Percentiles rank a stretch among this genome's conserved stretches.
Conservation (phyloP, 2,113 vertebrate species). For the Globicephala melas region DNA sequence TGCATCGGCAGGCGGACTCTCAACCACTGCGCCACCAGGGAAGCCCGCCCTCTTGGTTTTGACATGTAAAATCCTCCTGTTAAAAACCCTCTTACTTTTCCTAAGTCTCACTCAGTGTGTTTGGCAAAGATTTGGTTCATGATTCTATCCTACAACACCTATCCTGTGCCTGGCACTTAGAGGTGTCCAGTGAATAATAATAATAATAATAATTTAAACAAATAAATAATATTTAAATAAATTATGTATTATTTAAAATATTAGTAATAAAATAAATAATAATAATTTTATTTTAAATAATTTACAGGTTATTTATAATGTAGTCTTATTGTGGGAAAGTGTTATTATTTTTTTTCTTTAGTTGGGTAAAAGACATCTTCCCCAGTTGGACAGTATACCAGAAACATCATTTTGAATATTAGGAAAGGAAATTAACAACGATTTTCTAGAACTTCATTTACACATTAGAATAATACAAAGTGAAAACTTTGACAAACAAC, state of each 20-base stretch:
- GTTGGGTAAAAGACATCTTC: background rate
- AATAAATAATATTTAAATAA: no score
- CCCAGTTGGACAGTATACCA: background rate
- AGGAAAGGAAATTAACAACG: background rate
- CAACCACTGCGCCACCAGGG: no score
- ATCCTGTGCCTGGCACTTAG: background rate
- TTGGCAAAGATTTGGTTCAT: background rate
- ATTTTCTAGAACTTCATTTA: constrained; percentile 11
- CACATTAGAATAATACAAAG: background rate
- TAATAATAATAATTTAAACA: background rate
- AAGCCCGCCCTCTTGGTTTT: background rate
- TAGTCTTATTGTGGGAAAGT: background rate
- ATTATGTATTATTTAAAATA: no score
- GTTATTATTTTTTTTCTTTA: background rate
- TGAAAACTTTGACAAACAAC: background rate
- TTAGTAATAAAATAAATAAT: no score
- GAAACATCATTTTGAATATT: constrained; percentile 1
- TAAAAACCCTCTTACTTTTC: background rate
- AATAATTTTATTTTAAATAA: background rate
- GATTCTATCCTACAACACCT: background rate
- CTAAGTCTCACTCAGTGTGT: background rate
- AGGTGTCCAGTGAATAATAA: background rate
- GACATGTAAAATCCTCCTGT: background rate
- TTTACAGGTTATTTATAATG: background rate
- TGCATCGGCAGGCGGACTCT: no score